Conservation (phyloP, 2,113 vertebrate species). For the Crypturellus undulatus region DNA sequence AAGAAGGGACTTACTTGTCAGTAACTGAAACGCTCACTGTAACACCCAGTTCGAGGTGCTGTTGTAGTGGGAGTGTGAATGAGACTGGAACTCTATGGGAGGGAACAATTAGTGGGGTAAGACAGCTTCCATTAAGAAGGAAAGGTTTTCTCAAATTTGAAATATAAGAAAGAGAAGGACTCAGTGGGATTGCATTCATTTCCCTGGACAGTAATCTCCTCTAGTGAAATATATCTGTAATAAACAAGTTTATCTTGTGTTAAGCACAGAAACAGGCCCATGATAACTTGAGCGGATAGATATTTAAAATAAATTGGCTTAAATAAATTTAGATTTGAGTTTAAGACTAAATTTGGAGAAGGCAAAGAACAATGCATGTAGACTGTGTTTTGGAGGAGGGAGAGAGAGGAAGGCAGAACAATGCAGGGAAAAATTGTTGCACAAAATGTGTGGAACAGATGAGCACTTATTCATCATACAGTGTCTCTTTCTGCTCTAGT, state of each 20-base stretch:
- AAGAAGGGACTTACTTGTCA: background rate
- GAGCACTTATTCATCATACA: background rate
- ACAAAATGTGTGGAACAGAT: background rate
- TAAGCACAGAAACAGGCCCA: background rate
- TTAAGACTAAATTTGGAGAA: conserved; percentile 31
- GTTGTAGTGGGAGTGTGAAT: background rate
- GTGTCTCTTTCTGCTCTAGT: background rate
- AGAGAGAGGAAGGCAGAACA: background rate
- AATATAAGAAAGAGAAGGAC: background rate
- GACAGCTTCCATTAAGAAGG: background rate
- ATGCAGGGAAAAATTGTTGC: background rate
- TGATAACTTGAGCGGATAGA: conserved; percentile 9
- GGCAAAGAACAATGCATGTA: background rate
- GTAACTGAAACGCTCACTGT: background rate
- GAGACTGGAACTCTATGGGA: background rate
- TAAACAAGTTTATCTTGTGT: background rate
- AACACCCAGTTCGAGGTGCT: background rate
- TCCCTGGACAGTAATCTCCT: background rate
- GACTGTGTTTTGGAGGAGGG: background rate
- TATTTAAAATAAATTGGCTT: background rate
- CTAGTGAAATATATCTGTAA: background rate
- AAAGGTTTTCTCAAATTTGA: background rate
- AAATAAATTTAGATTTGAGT: conserved; percentile 1
- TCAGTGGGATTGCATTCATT: background rate
- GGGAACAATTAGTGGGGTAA: background rate